A percentile compares a stretch with the other conserved stretches of the same genome.
These are phyloP conservation scores for Epirrhoe tristata DNA, from an alignment of 2,888 invertebrate genomes.

Conservation along the genomic window DNA sequence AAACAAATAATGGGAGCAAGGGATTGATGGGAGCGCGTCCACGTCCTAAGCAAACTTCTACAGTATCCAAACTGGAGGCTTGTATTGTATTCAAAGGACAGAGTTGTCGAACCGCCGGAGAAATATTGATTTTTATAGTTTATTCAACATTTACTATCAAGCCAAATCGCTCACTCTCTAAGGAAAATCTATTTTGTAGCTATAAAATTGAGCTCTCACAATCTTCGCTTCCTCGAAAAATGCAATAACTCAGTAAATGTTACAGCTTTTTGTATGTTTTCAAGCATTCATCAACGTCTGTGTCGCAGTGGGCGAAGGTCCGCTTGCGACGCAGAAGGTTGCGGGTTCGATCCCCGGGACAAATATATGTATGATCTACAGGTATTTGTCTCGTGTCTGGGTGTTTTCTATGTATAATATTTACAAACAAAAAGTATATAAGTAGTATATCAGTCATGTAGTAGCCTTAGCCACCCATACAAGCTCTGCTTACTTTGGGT, in stretches of 20 bases:
- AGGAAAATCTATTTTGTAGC: constrained; percentile 37
- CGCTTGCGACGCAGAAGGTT: too few relatives aligned
- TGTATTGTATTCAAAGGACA: constrained; percentile 65
- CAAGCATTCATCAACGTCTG: too few relatives aligned
- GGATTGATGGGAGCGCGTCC: constrained; percentile 74
- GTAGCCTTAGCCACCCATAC: too few relatives aligned
- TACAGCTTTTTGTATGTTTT: not conserved
- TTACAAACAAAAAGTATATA: too few relatives aligned
- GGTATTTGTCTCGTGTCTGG: too few relatives aligned
- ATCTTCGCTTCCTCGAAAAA: not conserved
- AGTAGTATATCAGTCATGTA: too few relatives aligned
- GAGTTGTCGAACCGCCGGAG: constrained; percentile 52
- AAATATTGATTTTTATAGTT: constrained; percentile 65
- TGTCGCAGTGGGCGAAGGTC: too few relatives aligned
- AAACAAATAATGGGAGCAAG: constrained; percentile 76
- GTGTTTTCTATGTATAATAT: too few relatives aligned
- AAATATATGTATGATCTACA: too few relatives aligned
- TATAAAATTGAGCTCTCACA: constrained; percentile 33
- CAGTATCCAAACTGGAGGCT: constrained; percentile 65
- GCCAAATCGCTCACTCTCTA: constrained; percentile 44
- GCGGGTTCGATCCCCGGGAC: too few relatives aligned
- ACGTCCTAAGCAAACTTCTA: constrained; percentile 78
- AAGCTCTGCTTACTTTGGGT: too few relatives aligned
- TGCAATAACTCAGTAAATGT: not conserved
- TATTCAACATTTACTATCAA: constrained; percentile 51